Base-by-base conservation (phyloP, 37 sponge, comb jelly and placozoan genomes). In the Oscarella lobularis region DNA sequence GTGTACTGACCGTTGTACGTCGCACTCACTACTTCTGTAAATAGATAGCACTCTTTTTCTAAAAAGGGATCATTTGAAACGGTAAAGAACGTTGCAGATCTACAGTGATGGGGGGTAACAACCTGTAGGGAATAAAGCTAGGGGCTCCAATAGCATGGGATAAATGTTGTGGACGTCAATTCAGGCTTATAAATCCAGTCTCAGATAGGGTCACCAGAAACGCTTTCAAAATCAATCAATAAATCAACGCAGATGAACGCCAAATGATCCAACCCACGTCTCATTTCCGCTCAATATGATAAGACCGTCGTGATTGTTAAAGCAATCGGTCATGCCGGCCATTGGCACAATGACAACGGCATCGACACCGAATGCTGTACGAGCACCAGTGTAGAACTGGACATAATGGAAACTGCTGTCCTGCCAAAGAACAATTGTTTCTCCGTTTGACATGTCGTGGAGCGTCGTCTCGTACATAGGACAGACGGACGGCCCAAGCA, bases 271-370 rank as follows among this genome's bases (percentile, higher is more conserved):
- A 20, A 1, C 41, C 90, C 90, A 89, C 3, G 60, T 82, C 75
- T 89, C 86, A 2, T 74, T 79, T 35, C 77, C 90, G 77, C 83
- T 89, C 20, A 89, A 67, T 1, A 76, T 76, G 33, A 40, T 79
- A 36, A 89, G 81, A 35, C 66, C 60, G 37, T 85, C 83, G 33
- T 83, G 82, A 38, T 89, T 89, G 39, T 89, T 89, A 80, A 75
- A 89, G n/a, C 75, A 78, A 69, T 89, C 90, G 1, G 86, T 81
- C 86, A 82, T 82, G 4, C 77, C 90, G 35, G 86, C 78, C 90
- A 89, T 89, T 55, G 90, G 90, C 48, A 85, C 90, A 1, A 89
- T 77, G 37, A 86, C 90, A 32, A 89, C 67, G 2, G 82, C 82
- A 14, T 82, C 65, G 66, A 80, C 85, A 37, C 72, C 72, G 35